Base-by-base conservation (phyloP, 2,797 vertebrate genomes). In the Sebastes umbrosus region DNA sequence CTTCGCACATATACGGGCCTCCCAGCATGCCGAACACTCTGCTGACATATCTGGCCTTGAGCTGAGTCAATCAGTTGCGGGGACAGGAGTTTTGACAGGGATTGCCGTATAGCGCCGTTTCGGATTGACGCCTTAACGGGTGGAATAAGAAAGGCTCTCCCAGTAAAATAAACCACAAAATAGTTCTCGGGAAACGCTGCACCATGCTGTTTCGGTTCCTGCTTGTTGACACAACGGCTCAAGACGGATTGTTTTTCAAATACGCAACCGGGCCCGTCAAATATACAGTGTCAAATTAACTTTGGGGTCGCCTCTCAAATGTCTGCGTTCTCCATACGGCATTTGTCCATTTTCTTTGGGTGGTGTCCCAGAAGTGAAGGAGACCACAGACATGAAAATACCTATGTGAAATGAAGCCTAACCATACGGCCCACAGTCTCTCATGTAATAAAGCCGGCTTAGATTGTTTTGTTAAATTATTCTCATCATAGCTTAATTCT, bases 211-310 rank as follows among this genome's bases (percentile, higher is more conserved):
- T 82, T 39, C 1, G 20, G 59, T 79, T 69, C 52, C 64, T 2
- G 89, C 68, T 84, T 94, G 84, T 94, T 94, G 91, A 94, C 82
- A 88, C 89, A 92, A 82, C 76, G 80, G 86, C 87, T 92, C 81
- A 31, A 88, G 90, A 82, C 75, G 43, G 91, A 93, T 91, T 88
- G 87, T 83, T 91, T 93, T 93, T 92, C 91, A 93, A 92, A 88
- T 89, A 90, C 59, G 70, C 80, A 87, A 88, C 72, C n/a, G 50
- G 85, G 39, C 39, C 86, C 75, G 80, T 93, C 93, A 93, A 94
- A 93, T 91, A 93, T 84, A 91, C 90, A 88, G 73, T 77, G 88
- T 84, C 75, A 72, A 83, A 89, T 88, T 83, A 87, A 88, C 85
- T 90, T 65, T 24, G 62, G 85, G 84, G 89, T 86, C 73, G 60